These are phyloP conservation scores for Festucalex cinctus DNA, from an alignment of 2,113 vertebrate species.

Conservation along the genomic window DNA sequence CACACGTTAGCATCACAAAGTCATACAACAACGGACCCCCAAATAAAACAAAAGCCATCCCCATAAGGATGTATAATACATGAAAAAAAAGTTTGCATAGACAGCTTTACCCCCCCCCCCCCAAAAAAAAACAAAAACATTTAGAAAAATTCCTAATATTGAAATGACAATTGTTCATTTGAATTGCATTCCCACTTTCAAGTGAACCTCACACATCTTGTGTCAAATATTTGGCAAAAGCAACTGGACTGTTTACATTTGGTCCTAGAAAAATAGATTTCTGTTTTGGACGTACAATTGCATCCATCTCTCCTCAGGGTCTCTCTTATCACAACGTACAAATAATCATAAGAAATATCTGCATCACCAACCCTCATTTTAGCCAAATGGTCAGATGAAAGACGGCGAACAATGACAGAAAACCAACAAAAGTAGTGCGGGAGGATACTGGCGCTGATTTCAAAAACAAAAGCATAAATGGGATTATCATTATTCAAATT, in stretches of 20 bases:
- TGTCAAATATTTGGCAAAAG: conserved; percentile 68
- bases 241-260: conserved; percentile 52
- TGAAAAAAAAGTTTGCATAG: conserved; percentile 90
- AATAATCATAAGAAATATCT: conserved; percentile 15
- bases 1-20: conserved; percentile 64
- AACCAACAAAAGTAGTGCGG: conserved; percentile 11
- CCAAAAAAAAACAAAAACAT: conserved; percentile 33
- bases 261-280: conserved; percentile 66
- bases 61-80: background rate
- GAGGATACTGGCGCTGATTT: conserved; percentile 38
- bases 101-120: conserved; percentile 71
- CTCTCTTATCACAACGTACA: conserved; percentile 19
- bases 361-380: conserved; percentile 4
- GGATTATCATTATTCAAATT: conserved; percentile 49
- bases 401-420: conserved; percentile 8
- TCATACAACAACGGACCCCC: conserved; percentile 24
- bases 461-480: conserved; percentile 66
- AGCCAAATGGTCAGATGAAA: conserved; percentile 18
- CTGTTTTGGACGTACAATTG: conserved; percentile 3
- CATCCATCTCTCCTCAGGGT: conserved; percentile 7
- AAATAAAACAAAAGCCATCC: conserved; percentile 59
- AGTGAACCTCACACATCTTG: conserved; percentile 32
- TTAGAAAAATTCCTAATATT: conserved; percentile 41
- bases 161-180: conserved; percentile 25
- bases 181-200: background rate